These are phyloP conservation scores for Bolborhynchus lineola DNA, from an alignment of 2,113 vertebrate species.

Conservation along the genomic window DNA sequence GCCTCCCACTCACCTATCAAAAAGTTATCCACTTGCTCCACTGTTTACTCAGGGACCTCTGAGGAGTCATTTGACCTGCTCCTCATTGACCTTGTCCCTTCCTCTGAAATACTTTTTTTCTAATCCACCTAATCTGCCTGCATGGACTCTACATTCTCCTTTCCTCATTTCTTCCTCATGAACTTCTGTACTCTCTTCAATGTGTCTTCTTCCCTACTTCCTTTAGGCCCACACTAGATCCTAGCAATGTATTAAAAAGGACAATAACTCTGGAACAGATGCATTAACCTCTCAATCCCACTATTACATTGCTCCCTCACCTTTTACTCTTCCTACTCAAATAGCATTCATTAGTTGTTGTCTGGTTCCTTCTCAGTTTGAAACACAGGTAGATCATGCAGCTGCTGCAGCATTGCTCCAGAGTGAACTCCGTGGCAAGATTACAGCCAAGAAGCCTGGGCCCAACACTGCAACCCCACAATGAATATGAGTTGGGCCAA, in stretches of 20 bases:
- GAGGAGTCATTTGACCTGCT: neutral
- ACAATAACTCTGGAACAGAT: neutral
- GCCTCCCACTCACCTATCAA: neutral
- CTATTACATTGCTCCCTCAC: neutral
- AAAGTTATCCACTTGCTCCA: neutral
- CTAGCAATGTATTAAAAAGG: neutral
- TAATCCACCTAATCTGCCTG: neutral
- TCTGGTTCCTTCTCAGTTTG: neutral
- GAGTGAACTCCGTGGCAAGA: neutral
- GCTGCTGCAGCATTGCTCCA: neutral
- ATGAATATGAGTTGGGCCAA: neutral
- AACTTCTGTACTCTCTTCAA: neutral
- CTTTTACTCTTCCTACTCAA: neutral
- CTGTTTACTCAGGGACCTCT: neutral
- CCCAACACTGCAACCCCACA: neutral
- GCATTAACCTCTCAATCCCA: neutral
- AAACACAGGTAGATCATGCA: neutral
- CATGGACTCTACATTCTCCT: neutral
- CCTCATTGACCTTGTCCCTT: neutral
- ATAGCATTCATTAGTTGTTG: neutral
- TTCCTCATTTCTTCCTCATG: neutral
- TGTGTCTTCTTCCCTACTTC: neutral
- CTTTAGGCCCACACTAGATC: neutral
- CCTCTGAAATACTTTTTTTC: neutral
- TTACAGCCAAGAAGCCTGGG: neutral